Base-by-base conservation (phyloP, 2,888 invertebrate species). In the Sesamia inferens region DNA sequence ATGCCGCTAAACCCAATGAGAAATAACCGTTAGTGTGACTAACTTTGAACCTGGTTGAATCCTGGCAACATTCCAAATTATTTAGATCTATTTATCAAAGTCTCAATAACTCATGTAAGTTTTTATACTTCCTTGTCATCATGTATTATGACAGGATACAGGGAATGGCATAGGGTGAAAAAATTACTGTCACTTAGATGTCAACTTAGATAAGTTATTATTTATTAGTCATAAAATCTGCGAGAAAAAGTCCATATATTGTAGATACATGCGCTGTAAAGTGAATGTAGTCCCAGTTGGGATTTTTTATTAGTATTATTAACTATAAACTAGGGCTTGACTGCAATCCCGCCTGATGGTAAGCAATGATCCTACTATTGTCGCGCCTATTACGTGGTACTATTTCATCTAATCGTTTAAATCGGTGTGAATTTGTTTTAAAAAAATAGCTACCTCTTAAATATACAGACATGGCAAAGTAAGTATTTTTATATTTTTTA, bases 201-300 rank as follows among this genome's bases (percentile, higher is more conserved):
- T 71, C 65, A 66, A 66, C 71, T 61, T 58, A 68, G 71, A 86
- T 84, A 86, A 78, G 71, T 61, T 70, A 10, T 14, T 48, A 48
- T 14, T 14, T 48, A 48, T 19, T n/a, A 71, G 70, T 86, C 87
- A 68, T 84, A 86, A 86, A 86, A 58, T 48, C 11, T 24, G 19
- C 3, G 44, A 58, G 24, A 81, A 65, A 62, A 61, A 22, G 57
- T 47, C 47, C 44, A 64, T 84, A 86, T 81, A 80, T 69, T 63
- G n/a, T 19, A 1, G n/a, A n/a, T 16, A 48, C 2, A 7, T 31
- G 8, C 51, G 19, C 4, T n/a, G 13, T 22, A 47, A 31, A 13
- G 19, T n/a, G 24, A 39, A 59, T 16, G 19, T 22, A 48, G 31
- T 7, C 16, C 5, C 62, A 39, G 24, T 51, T 24, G 54, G 13